These are phyloP conservation scores for Sus cebifrons DNA, from an alignment of 2,797 vertebrate species.

Conservation along the genomic window DNA sequence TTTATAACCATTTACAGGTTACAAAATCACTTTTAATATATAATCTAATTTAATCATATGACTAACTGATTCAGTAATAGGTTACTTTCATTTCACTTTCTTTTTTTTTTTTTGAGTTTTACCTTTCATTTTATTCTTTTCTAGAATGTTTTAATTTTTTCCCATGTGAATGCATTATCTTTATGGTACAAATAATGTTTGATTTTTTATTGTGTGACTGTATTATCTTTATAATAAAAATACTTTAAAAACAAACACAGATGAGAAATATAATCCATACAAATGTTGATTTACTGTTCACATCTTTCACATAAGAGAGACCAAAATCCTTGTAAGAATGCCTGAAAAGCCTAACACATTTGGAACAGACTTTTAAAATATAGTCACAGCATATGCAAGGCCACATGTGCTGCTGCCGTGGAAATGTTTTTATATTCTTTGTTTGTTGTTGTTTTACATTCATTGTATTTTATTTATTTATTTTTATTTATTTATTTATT, in stretches of 20 bases:
- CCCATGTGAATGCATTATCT: neutral
- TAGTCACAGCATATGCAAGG: neutral
- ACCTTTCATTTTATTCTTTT: neutral
- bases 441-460: constrained; percentile 81
- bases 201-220: neutral
- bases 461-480: neutral
- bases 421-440: constrained; percentile 61
- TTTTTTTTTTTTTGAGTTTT: neutral
- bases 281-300: constrained; percentile 21
- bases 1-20: neutral
- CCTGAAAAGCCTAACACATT: constrained; percentile 9
- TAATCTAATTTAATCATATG: constrained; percentile 10
- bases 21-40: neutral
- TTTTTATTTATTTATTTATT: no score
- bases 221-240: constrained; percentile 10
- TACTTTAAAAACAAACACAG: constrained; percentile 41
- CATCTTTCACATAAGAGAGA: constrained; percentile 57
- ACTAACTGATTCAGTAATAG: neutral
- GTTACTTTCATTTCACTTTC: neutral
- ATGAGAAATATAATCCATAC: neutral
- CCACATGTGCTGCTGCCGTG: neutral
- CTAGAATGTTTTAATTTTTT: neutral
- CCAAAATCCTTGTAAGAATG: neutral
- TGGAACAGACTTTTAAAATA: constrained; percentile 25
- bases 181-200: constrained; percentile 17